Evolutionary conservation across 92 coral and sea anemone species (phyloP).

Genomic region (Palythoa heliodiscus): DNA sequence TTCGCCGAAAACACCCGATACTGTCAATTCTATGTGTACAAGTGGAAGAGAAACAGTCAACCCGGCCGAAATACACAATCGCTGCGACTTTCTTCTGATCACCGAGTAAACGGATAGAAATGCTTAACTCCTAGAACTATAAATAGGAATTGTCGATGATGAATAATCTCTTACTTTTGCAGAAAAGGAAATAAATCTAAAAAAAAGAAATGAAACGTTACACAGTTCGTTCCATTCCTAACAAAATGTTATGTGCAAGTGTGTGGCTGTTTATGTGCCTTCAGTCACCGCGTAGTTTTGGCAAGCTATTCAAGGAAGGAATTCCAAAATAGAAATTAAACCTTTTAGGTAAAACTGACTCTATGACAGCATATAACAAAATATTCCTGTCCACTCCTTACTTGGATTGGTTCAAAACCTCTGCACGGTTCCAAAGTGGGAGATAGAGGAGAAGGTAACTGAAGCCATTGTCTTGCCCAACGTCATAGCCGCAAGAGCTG

Average conservation of each 20-base stretch:
- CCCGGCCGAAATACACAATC: background rate
- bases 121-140: background rate
- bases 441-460: conserved; percentile 34
- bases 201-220: conserved; percentile 9
- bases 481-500: conserved; percentile 38
- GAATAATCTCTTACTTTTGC: background rate
- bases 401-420: conserved; percentile 40
- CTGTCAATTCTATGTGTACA: conserved; percentile 4
- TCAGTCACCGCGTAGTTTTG: background rate
- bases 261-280: background rate
- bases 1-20: conserved; percentile 35
- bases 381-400: conserved; percentile 16
- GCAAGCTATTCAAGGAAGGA: background rate
- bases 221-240: conserved; percentile 15
- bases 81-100: background rate
- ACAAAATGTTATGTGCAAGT: background rate
- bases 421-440: conserved; percentile 43
- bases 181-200: conserved; percentile 17
- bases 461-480: conserved; percentile 46
- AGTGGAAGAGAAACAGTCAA: background rate
- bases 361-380: conserved; percentile 2
- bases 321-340: background rate
- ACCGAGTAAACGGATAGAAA: background rate
- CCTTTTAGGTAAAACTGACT: background rate
- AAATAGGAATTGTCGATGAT: conserved; percentile 1